phyloP scores from a whole-genome alignment of 2,797 vertebrate species.

The Centroberyx gerrardi region DNA sequence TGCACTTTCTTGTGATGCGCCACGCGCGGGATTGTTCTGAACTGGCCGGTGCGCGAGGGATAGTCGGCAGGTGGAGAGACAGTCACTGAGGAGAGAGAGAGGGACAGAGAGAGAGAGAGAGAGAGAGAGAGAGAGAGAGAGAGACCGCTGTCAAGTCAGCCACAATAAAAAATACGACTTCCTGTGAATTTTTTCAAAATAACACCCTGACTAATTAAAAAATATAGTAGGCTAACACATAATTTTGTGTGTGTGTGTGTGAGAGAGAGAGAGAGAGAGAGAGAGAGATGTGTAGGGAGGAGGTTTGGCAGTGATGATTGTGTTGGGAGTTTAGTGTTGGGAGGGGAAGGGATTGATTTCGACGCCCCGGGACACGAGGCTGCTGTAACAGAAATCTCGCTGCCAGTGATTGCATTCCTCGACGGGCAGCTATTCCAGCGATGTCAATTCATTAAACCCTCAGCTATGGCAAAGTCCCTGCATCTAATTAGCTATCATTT shows the following conservation, averaged over 20 bases:
- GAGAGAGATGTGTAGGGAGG: too few relatives aligned
- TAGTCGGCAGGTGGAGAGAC: constrained; percentile 55
- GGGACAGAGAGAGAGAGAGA: neutral
- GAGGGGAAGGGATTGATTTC: constrained; percentile 37
- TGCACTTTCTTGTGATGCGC: constrained; percentile 28
- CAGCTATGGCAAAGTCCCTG: neutral
- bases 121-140: constrained; percentile 9
- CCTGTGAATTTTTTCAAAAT: constrained; percentile 48
- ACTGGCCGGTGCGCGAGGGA: constrained; percentile 20
- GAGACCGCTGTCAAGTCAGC: neutral
- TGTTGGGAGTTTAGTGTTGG: constrained; percentile 30
- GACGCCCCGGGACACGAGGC: constrained; percentile 30
- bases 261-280: too few relatives aligned
- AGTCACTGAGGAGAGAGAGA: neutral
- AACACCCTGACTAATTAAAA: constrained; percentile 8
- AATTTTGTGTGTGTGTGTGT: neutral
- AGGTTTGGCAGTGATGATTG: too few relatives aligned
- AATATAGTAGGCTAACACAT: too few relatives aligned
- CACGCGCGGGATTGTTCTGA: constrained; percentile 45
- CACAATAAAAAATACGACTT: constrained; percentile 11
- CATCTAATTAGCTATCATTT: neutral
- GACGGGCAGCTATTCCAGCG: constrained; percentile 1
- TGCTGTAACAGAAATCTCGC: constrained; percentile 35
- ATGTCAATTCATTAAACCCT: constrained; percentile 15
- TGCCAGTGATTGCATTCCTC: constrained; percentile 24